Base-by-base conservation (phyloP, 2,797 vertebrate genomes). In the Enteromius argenteus region DNA sequence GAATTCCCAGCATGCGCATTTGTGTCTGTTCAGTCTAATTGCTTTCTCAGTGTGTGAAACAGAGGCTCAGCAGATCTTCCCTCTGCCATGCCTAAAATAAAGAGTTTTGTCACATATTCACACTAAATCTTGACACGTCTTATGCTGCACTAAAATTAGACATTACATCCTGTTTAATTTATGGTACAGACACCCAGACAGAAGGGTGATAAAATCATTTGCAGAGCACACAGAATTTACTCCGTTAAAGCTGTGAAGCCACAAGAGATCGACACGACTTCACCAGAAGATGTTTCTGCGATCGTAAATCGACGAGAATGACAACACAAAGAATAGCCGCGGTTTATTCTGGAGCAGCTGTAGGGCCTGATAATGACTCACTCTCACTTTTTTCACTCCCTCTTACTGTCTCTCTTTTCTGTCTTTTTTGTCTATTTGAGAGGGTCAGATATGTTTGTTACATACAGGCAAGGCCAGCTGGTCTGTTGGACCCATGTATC, bases 81-180 rank as follows among this genome's bases (percentile, higher is more conserved):
- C 62, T 72, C 69, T 39, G 58, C 69, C 64, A 71, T 49, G 68
- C 58, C 60, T 17, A 75, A 85, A 80, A 80, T 85, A 80, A 44
- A 51, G 64, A 56, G 68, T 44, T 73, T 42, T 53, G 62, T 67
- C 56, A 86, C 72, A 79, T 51, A 35, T 51, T 79, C 83, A 58
- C 82, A 84, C 49, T 64, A 14, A 74, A 37, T 82, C 37, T 68
- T 75, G 58, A 64, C 64, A 85, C 68, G 32, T 74, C 66, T 77
- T 79, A 79, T 35, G 66, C 51, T 0, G n/a, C 6, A 30, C 81
- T 88, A 86, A 84, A 88, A 84, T 86, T 79, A 88, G 85, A 64
- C 46, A 27, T 75, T 80, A 73, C 68, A 49, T 73, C 74, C 49
- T 27, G 67, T 64, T 73, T 56, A 81, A 86, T 83, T 86, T 73